phyloP scores from a whole-genome alignment of 2,113 vertebrate species.

The pig (Sus scrofa) region DNA sequence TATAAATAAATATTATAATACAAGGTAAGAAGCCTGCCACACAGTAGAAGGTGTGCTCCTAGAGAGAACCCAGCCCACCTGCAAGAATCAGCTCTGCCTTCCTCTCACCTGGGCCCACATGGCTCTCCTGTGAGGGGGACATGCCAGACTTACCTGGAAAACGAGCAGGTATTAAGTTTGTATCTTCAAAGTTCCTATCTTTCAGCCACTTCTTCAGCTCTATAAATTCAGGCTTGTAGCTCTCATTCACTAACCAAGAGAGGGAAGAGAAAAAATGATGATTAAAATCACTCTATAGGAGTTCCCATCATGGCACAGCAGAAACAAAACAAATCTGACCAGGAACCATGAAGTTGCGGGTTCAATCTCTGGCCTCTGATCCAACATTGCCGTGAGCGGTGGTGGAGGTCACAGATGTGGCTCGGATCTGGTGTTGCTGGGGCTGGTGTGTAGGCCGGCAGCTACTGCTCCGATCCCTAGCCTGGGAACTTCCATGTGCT shows the following conservation, averaged over 20 bases:
- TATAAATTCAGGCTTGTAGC: conserved; percentile 90
- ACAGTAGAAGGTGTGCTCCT: background rate
- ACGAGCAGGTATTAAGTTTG: conserved; percentile 88
- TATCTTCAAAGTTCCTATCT: conserved; percentile 90
- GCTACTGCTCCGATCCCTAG: no score
- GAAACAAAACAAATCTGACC: no score
- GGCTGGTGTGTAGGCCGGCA: no score
- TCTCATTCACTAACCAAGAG: conserved; percentile 88
- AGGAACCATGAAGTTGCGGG: no score
- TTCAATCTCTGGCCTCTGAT: no score
- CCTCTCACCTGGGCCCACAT: background rate
- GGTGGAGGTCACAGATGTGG: no score
- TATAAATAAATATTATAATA: background rate
- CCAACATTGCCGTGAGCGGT: no score
- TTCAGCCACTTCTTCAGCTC: conserved; percentile 93
- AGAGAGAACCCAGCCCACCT: background rate
- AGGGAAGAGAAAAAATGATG: background rate
- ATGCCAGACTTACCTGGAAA: conserved; percentile 90
- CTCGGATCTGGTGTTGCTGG: no score
- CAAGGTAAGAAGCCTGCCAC: background rate
- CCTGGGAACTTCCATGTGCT: no score
- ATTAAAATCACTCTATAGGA: background rate
- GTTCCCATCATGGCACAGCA: no score
- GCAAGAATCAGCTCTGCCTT: background rate
- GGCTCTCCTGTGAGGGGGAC: background rate